Conservation (phyloP, 2,797 vertebrate species). For the Euthynnus affinis region DNA sequence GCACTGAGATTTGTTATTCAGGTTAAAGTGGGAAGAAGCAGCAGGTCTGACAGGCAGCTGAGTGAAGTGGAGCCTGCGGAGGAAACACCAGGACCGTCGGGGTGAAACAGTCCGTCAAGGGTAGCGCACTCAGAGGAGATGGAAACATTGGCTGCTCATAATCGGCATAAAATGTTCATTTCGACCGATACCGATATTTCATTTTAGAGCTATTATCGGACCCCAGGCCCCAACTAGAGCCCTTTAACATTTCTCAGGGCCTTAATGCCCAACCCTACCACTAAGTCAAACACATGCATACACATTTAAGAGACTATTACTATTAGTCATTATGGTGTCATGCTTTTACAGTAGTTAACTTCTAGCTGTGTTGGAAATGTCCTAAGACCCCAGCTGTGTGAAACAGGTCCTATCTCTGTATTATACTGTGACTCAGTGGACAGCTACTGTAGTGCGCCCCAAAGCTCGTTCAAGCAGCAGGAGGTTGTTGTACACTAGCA, state of each 20-base stretch:
- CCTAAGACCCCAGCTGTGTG: slow-evolving; percentile 3
- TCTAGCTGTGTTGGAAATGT: slow-evolving; percentile 13
- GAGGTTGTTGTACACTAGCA: slow-evolving; percentile 44
- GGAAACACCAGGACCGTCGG: too few species aligned
- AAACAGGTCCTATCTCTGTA: slow-evolving; percentile 9
- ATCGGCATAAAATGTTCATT: too few species aligned
- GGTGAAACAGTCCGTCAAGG: too few species aligned
- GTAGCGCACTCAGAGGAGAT: too few species aligned
- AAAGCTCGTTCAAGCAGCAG: slow-evolving; percentile 47
- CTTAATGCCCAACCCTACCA: slow-evolving; percentile 7
- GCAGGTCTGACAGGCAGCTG: too few species aligned
- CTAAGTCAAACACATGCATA: slow-evolving; percentile 14
- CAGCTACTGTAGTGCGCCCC: slow-evolving; percentile 32
- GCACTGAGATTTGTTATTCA: too few species aligned
- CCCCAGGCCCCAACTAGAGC: slow-evolving; percentile 5
- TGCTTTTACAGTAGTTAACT: slow-evolving; percentile 17
- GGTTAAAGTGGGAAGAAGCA: too few species aligned
- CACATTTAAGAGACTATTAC: slow-evolving; percentile 40
- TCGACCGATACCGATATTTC: too few species aligned
- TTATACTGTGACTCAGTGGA: slow-evolving; percentile 30
- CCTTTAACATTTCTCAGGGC: slow-evolving; percentile 2
- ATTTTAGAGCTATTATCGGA: too few species aligned
- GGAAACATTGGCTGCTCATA: too few species aligned
- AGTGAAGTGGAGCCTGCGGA: too few species aligned
- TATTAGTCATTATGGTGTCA: background rate